These are phyloP conservation scores for Butorides virescens DNA, from an alignment of 2,113 vertebrate genomes.

Conservation along the genomic window DNA sequence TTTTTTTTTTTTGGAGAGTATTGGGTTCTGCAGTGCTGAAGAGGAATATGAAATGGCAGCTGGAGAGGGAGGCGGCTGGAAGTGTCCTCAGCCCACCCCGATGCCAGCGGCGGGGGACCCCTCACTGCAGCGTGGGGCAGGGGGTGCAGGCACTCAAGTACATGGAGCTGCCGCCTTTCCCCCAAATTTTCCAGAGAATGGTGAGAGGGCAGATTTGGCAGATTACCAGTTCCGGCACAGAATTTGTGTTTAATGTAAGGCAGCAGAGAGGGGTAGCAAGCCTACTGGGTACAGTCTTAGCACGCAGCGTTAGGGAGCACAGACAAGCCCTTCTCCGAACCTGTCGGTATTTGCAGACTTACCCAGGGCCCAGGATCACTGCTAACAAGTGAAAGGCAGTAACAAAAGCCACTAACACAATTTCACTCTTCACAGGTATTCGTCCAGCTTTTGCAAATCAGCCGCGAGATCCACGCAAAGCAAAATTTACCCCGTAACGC, in stretches of 20 bases:
- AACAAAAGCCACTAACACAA: not conserved
- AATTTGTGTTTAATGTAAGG: not conserved
- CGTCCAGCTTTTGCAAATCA: not conserved
- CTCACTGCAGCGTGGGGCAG: fast-evolving
- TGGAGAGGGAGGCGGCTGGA: not conserved
- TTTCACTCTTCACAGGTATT: not conserved
- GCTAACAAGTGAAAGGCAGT: not conserved
- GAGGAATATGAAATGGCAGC: constrained; percentile 6
- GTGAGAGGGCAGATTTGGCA: not conserved
- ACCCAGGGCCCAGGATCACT: not conserved
- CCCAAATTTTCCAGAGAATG: not conserved
- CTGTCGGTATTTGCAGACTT: not conserved
- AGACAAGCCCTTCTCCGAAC: not conserved
- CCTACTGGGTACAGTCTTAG: not conserved
- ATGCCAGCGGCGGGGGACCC: not conserved
- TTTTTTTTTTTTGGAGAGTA: not conserved
- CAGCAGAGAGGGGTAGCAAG: not conserved
- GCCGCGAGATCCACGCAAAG: not conserved
- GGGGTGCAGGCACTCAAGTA: not conserved
- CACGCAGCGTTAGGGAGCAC: not conserved
- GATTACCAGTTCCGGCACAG: not conserved
- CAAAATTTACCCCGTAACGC: not conserved
- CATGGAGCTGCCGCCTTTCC: fast-evolving
- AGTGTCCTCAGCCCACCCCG: not conserved
- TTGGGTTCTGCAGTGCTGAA: not conserved